These are phyloP conservation scores for Aphis craccivora DNA, from an alignment of 1,140 invertebrate species.

Conservation along the genomic window DNA sequence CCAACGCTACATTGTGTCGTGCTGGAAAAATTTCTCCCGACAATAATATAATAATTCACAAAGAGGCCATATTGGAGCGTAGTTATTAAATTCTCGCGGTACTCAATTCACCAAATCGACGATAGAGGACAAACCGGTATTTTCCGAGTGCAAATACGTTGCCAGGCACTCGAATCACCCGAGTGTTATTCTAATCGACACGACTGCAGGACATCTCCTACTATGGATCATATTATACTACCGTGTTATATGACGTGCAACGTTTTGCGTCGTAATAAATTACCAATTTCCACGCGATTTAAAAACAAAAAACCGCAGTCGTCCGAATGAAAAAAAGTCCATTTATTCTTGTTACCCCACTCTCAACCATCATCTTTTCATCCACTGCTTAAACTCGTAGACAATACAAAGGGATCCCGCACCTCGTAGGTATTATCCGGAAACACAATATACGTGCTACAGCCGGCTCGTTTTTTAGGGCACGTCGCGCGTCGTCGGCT, in stretches of 20 bases:
- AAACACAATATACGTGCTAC: not conserved
- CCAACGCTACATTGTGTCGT: not conserved
- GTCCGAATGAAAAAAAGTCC: not conserved
- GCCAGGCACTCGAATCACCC: not conserved
- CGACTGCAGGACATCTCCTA: not conserved
- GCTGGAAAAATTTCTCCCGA: not conserved
- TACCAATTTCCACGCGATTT: not conserved
- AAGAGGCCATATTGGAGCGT: not conserved
- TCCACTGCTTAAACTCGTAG: not conserved
- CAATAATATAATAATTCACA: not conserved
- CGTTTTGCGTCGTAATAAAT: too few relatives aligned
- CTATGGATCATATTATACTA: too few relatives aligned
- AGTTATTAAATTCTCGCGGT: not conserved
- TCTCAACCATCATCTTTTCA: rapidly evolving
- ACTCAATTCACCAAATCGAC: not conserved
- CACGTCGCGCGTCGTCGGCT: not conserved
- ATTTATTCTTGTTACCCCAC: not conserved
- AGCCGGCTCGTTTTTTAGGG: not conserved
- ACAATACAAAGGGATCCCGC: too few relatives aligned
- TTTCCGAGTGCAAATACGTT: not conserved
- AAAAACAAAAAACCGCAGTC: not conserved
- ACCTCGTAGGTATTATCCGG: not conserved
- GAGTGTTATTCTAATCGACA: too few relatives aligned
- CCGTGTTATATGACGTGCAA: too few relatives aligned
- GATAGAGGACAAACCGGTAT: not conserved